Conservation (phyloP, 2,113 vertebrate genomes). For the Onychostoma macrolepis region DNA sequence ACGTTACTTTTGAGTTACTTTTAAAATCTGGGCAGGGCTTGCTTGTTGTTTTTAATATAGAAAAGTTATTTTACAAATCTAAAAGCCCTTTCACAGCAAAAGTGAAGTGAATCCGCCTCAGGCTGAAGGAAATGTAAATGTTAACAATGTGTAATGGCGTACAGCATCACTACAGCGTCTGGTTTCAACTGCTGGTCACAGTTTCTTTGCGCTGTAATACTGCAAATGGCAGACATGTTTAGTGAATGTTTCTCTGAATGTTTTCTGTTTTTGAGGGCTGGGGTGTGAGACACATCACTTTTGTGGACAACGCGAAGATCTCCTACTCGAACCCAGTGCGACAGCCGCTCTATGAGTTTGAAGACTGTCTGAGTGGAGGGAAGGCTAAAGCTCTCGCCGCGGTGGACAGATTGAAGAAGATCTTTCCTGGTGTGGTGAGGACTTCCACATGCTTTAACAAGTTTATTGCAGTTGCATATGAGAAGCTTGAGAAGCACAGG, state of each 20-base stretch:
- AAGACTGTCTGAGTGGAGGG: slow-evolving; percentile 91
- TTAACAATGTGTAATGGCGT: no score
- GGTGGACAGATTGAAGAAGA: slow-evolving; percentile 88
- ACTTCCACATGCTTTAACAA: not conserved
- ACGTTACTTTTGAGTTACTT: no score
- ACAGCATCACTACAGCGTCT: no score
- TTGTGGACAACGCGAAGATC: slow-evolving; percentile 97
- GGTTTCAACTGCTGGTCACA: no score
- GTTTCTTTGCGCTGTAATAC: not conserved
- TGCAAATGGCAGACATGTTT: not conserved
- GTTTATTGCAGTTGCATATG: not conserved
- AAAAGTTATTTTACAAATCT: no score
- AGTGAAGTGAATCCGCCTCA: no score
- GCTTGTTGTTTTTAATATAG: no score
- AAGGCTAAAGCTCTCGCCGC: slow-evolving; percentile 91
- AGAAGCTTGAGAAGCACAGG: not conserved
- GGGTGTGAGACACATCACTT: slow-evolving; percentile 95
- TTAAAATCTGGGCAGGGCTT: no score
- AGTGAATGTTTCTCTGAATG: not conserved
- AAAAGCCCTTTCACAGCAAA: no score
- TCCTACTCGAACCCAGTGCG: slow-evolving; percentile 98
- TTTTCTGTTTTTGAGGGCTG: slow-evolving; percentile 80
- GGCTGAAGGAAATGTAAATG: no score
- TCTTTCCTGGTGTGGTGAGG: slow-evolving; percentile 96
- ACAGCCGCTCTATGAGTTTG: slow-evolving; percentile 95